A percentile compares a stretch with the other conserved stretches of the same genome.
Evolutionary conservation across 2,797 vertebrate genomes (phyloP).

Genomic region (Sternotherus odoratus): DNA sequence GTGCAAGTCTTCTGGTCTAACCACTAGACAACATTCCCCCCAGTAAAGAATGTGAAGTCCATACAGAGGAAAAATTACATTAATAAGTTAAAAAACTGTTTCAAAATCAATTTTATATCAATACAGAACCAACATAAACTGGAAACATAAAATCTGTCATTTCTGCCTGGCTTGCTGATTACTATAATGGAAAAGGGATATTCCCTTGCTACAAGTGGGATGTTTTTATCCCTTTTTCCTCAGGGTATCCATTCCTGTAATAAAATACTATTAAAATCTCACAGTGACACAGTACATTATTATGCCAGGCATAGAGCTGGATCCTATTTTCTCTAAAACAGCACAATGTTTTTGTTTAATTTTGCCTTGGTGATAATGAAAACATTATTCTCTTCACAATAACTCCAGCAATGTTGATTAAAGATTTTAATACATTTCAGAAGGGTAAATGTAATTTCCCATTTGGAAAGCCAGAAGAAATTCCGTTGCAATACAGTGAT

Average conservation of each 20-base stretch:
- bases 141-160: neutral
- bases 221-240: neutral
- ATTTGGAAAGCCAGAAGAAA: neutral
- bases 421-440: neutral
- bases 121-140: neutral
- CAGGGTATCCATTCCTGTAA: neutral
- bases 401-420: neutral
- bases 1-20: neutral
- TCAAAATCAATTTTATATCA: neutral
- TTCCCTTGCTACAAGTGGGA: neutral
- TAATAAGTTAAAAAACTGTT: neutral
- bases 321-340: neutral
- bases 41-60: neutral
- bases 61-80: neutral
- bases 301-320: neutral
- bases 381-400: constrained; percentile 3
- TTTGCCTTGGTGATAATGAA: constrained; percentile 11
- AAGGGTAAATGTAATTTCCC: constrained; percentile 23
- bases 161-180: neutral
- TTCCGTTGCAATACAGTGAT: neutral
- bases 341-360: neutral
- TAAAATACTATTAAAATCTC: neutral
- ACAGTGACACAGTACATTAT: neutral
- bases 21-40: neutral
- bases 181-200: neutral